Conservation (phyloP, 2,888 invertebrate genomes). For the Allophyes oxyacanthae region DNA sequence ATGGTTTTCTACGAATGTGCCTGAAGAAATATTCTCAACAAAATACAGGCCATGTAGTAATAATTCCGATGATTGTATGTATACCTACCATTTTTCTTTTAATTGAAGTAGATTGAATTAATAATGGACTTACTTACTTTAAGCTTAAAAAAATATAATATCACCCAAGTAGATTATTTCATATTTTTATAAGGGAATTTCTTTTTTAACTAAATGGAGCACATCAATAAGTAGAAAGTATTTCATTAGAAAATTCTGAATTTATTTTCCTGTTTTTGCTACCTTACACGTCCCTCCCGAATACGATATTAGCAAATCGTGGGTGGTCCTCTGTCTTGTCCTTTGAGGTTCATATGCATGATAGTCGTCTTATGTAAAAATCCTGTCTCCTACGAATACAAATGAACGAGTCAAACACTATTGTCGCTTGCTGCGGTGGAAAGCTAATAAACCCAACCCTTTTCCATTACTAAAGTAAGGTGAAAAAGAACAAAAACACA, state of each 20-base stretch:
- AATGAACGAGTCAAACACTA: constrained; percentile 44
- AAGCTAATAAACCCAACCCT: constrained; percentile 52
- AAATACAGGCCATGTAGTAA: neutral
- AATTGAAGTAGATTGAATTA: no score
- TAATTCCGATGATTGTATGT: neutral
- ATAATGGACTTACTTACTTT: no score
- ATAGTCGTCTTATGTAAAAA: constrained; percentile 33
- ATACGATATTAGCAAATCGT: constrained; percentile 12
- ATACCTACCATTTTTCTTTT: neutral
- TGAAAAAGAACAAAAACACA: constrained; percentile 37
- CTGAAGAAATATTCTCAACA: constrained; percentile 16
- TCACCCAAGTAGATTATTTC: no score
- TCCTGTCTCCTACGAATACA: constrained; percentile 37
- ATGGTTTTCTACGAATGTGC: constrained; percentile 29
- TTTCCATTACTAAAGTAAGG: constrained; percentile 47
- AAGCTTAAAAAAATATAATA: no score
- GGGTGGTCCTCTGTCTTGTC: neutral
- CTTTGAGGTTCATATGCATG: constrained; percentile 11
- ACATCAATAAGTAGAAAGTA: no score
- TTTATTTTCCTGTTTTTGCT: no score
- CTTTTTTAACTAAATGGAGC: no score
- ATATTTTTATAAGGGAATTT: no score
- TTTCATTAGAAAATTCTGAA: no score
- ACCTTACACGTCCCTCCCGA: neutral
- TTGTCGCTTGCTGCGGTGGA: constrained; percentile 34